These are phyloP conservation scores for Idaea dimidiata DNA, from an alignment of 2,888 invertebrate genomes.

Conservation along the genomic window DNA sequence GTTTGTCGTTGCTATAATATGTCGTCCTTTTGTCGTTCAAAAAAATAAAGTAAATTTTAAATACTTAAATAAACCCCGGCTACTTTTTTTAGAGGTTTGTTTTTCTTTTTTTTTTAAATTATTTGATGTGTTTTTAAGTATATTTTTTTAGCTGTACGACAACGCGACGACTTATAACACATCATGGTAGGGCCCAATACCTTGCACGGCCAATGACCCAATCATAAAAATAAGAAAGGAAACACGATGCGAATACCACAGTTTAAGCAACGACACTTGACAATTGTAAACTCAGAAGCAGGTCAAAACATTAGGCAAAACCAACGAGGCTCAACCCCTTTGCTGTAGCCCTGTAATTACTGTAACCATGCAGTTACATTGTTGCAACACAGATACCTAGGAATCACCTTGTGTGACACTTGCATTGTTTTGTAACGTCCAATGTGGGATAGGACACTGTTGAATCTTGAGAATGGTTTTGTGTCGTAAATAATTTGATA, in stretches of 20 bases:
- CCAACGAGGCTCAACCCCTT: background rate
- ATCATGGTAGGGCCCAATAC: too few species aligned
- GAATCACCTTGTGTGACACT: background rate
- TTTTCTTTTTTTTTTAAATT: too few species aligned
- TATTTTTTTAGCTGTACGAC: too few species aligned
- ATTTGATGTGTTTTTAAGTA: too few species aligned
- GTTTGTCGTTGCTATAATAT: too few species aligned
- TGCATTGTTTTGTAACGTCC: background rate
- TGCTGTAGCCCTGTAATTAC: background rate
- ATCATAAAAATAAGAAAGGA: background rate
- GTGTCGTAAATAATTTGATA: background rate
- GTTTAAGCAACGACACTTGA: background rate
- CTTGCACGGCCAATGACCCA: background rate
- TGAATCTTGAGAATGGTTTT: background rate
- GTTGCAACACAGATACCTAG: background rate
- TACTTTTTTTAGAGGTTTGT: too few species aligned
- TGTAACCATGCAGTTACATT: background rate
- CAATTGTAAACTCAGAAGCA: background rate
- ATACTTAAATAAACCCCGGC: too few species aligned
- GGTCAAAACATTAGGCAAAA: background rate
- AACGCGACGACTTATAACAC: too few species aligned
- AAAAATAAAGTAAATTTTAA: too few species aligned
- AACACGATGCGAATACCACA: background rate
- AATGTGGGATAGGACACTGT: background rate
- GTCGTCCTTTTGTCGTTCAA: too few species aligned